These are phyloP conservation scores for Oscheius myriophilus DNA, from an alignment of 2,888 invertebrate species.

Conservation along the genomic window DNA sequence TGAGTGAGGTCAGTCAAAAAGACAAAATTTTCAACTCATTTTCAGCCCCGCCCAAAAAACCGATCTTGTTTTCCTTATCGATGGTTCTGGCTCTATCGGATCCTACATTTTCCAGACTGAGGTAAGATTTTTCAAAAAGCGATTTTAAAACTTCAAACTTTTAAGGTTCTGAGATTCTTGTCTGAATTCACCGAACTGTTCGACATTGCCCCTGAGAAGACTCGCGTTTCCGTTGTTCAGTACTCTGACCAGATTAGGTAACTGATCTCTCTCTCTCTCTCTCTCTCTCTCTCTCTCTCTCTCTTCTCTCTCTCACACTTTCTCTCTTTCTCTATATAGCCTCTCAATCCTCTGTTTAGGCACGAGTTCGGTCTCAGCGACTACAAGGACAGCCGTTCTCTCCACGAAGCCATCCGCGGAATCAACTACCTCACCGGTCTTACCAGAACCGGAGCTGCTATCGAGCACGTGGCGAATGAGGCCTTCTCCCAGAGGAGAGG, in stretches of 20 bases:
- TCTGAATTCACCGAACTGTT: conserved; percentile 67
- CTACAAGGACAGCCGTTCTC: conserved; percentile 40
- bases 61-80: conserved; percentile 68
- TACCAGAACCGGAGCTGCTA: conserved; percentile 66
- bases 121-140: conserved; percentile 31
- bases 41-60: conserved; percentile 63
- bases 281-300: neutral
- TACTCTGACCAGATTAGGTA: conserved; percentile 66
- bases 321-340: too few species aligned
- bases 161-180: conserved; percentile 59
- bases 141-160: neutral
- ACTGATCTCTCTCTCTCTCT: neutral
- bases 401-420: conserved; percentile 52
- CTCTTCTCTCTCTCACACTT: neutral
- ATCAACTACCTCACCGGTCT: conserved; percentile 61
- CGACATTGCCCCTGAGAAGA: conserved; percentile 63
- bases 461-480: conserved; percentile 64
- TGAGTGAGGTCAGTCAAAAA: too few species aligned
- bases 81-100: conserved; percentile 69
- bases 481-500: conserved; percentile 61
- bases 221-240: conserved; percentile 65
- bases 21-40: neutral
- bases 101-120: conserved; percentile 65
- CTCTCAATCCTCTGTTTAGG: conserved; percentile 13
- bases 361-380: conserved; percentile 66